phyloP scores from a whole-genome alignment of 2,113 vertebrate genomes.

The Tragelaphus scriptus region DNA sequence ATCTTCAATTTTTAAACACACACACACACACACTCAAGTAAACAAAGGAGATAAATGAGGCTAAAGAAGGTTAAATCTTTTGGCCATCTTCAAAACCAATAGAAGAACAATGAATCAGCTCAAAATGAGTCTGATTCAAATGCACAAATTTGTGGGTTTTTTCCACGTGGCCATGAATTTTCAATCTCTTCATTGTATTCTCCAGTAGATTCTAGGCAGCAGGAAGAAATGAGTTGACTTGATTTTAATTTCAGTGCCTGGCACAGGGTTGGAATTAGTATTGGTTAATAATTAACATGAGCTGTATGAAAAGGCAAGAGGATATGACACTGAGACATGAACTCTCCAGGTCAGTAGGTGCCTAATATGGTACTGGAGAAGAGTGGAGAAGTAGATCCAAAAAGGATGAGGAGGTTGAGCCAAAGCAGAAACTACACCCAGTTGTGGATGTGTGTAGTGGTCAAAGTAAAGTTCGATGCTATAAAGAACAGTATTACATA shows the following conservation, averaged over 20 bases:
- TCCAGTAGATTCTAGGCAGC: background rate
- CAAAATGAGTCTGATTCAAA: background rate
- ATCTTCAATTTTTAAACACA: background rate
- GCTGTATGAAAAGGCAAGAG: background rate
- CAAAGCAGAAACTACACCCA: background rate
- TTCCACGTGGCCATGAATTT: background rate
- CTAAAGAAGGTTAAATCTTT: background rate
- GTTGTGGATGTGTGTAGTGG: background rate
- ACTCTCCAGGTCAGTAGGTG: background rate
- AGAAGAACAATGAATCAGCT: background rate
- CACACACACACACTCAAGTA: background rate
- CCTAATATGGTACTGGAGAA: background rate
- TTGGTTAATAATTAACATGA: background rate
- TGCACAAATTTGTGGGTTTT: background rate
- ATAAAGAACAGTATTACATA: background rate
- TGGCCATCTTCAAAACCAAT: background rate
- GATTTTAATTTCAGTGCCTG: background rate
- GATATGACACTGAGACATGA: background rate
- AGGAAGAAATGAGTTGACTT: background rate
- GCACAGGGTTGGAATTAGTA: background rate
- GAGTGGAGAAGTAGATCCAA: background rate
- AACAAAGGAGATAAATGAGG: background rate
- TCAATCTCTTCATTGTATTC: background rate
- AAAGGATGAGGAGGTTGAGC: background rate
- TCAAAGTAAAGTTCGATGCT: background rate